Base-by-base conservation (phyloP, 2,888 invertebrate genomes). In the Cactoblastis cactorum region DNA sequence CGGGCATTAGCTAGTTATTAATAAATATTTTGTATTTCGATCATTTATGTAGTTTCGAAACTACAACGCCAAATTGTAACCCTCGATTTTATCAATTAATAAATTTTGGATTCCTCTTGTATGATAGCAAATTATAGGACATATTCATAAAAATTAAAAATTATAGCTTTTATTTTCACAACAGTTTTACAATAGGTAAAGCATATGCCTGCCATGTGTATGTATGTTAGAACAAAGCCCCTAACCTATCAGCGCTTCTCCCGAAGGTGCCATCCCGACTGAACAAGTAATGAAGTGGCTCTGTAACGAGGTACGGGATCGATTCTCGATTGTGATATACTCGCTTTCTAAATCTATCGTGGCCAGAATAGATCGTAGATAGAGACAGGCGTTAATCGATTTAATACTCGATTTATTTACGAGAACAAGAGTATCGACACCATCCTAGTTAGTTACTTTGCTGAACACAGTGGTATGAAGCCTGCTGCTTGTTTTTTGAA, bases 271-370 rank as follows among this genome's bases (percentile, higher is more conserved):
- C n/a, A 39, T 49, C 22, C 24, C 37, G 47, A 50, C 17, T 14
- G 46, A 46, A 14, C 46, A 46, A 22, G 46, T 46, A 46, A 50
- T 50, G 35, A 37, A 46, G 46, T 8, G 46, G 18, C 22, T 4
- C 37, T 4, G 22, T 43, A 43, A 43, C 43, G 24, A 43, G 43
- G 28, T 28, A 28, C 3, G 28, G 43, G 43, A 43, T 43, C 43
- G 43, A 43, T 28, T 43, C 32, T 15, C 32, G 28, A 28, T 28
- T 43, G 17, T 28, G 17, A 22, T 22, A 22, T 41, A 18, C 19
- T 12, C 12, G 6, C 22, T 3, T 5, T 41, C 39, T 22, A 12
- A 22, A 12, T 41, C 39, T 41, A 41, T 37, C 37, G 17, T n/a
- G 28, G 8, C 9, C 28, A 6, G 28, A 28, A 28, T 28, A 6